phyloP scores from a whole-genome alignment of 1,140 invertebrate genomes.

The Luehdorfia chinensis region DNA sequence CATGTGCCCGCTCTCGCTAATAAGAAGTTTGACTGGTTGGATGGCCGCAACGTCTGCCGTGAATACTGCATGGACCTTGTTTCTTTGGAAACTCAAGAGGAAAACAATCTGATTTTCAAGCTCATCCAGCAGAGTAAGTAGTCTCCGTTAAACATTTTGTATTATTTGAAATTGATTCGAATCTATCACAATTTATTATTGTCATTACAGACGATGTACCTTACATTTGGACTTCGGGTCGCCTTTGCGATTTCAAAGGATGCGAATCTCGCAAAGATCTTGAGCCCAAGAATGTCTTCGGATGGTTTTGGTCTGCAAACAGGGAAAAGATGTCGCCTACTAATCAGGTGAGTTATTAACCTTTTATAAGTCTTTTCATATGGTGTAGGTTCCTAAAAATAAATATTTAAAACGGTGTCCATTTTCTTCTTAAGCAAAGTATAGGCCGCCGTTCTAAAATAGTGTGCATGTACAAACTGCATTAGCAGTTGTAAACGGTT shows the following conservation, averaged over 20 bases:
- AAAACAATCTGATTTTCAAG: constrained; percentile 92
- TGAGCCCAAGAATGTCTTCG: constrained; percentile 89
- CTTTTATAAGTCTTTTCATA: too few species aligned
- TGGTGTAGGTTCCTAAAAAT: too few species aligned
- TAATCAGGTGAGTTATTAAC: constrained; percentile 78
- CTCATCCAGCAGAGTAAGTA: constrained; percentile 89
- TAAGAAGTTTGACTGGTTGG: constrained; percentile 92
- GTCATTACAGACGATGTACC: constrained; percentile 86
- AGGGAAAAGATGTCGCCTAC: constrained; percentile 92
- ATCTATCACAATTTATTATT: neutral
- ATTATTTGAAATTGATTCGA: neutral
- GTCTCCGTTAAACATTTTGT: constrained; percentile 5
- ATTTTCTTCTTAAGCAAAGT: too few species aligned
- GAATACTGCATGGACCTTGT: constrained; percentile 96
- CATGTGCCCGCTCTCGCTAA: constrained; percentile 87
- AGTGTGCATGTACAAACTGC: too few species aligned
- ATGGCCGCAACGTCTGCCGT: constrained; percentile 92
- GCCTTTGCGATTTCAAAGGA: constrained; percentile 95
- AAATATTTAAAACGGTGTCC: too few species aligned
- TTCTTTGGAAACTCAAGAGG: constrained; percentile 91
- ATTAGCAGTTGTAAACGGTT: too few species aligned
- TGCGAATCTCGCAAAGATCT: constrained; percentile 91
- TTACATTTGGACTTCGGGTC: constrained; percentile 94
- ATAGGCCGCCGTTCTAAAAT: too few species aligned
- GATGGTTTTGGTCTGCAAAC: constrained; percentile 96